Base-by-base conservation (phyloP, 30 jellyfish, hydroid and myxozoan species). In the Hydra vulgaris region DNA sequence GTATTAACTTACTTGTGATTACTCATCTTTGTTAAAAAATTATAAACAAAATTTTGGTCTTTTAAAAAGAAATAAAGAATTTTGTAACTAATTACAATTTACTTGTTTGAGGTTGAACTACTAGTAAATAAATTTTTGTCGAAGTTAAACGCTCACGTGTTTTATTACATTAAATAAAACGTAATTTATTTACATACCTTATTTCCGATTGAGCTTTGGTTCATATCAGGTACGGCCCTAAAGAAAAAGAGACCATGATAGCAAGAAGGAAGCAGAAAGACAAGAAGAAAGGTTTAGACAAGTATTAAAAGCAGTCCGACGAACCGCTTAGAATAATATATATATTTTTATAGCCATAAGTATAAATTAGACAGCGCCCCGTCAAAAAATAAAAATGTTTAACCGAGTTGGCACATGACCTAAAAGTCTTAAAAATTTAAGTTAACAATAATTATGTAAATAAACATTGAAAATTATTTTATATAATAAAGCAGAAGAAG, bases 351-450 rank as follows among this genome's bases (percentile, higher is more conserved):
- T n/a, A n/a, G n/a, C 85, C 40, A n/a, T 81, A 76, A 78, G 85
- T 80, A 76, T 78, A 61, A 78, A 78, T 55, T 78, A 76, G 85
- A 78, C 85, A 78, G 85, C 85, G 85, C 85, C 85, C 85, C 85
- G 85, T 78, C 66, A 53, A 78, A 78, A 21, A 78, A 78, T 40
- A 78, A 76, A 55, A 53, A 24, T 23, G 12, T 20, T 3, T 74
- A 16, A 54, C 85, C 85, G 27, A n/a, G 85, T 78, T 78, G 85
- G 27, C 85, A 21, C n/a, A 25, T 25, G 40, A 75, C 26, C 81
- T 20, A 73, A n/a, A n/a, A n/a, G n/a, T n/a, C n/a, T n/a, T n/a
- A n/a, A n/a, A n/a, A n/a, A n/a, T n/a, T n/a, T n/a, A n/a, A n/a
- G n/a, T n/a, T n/a, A n/a, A n/a, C n/a, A n/a, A n/a, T n/a, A n/a